Evolutionary conservation across 23 tunicate genomes (phyloP), one percentile per base, ranked within the genome.

Genomic region (Trididemnum nubilum): DNA sequence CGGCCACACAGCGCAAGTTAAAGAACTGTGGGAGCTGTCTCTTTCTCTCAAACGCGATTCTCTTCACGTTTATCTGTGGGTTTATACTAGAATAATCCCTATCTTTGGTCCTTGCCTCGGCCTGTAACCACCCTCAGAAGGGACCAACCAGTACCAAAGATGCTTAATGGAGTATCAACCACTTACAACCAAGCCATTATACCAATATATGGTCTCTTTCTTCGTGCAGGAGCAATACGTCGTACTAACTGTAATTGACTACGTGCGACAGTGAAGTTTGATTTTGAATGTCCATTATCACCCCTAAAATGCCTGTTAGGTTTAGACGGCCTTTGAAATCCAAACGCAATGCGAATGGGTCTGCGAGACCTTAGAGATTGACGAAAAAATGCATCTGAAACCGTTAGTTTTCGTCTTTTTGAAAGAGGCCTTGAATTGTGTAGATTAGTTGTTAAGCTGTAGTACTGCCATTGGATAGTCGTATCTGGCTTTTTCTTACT

Each of bases 181-280:
- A n/a, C n/a, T 33, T 33, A 67, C 22, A 67, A 31, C 74, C 74
- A 67, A 9, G 74, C 22, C 38, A 31, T 5, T 30, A 67, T n/a
- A 33, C 38, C 25, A 33, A 37, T 30, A 38, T 7, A 3, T 3
- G 21, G 7, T 30, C 7, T 12, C 22, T 12, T 31, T 67, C 22
- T 67, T 33, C 7, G 74, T 4, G 38, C 18, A 67, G 38, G 37
- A 67, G 33, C 74, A 67, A 67, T 33, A 3, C 74, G 37, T 30
- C 74, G 74, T 5, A 33, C 74, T 67, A 67, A 67, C 37, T 67
- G 74, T 33, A 67, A 33, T 67, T 7, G 38, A 33, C 33, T 37
- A 31, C 9, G 21, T 4, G 38, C 29, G 67, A n/a, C 28, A 26
- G 26, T 4, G n/a, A 12, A 24, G 31, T 31, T 37, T 30, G 37